Percentiles rank a stretch among this genome's conserved stretches.
phyloP scores from a whole-genome alignment of 2,113 vertebrate species.

The Cyprinodon brontotheroides region DNA sequence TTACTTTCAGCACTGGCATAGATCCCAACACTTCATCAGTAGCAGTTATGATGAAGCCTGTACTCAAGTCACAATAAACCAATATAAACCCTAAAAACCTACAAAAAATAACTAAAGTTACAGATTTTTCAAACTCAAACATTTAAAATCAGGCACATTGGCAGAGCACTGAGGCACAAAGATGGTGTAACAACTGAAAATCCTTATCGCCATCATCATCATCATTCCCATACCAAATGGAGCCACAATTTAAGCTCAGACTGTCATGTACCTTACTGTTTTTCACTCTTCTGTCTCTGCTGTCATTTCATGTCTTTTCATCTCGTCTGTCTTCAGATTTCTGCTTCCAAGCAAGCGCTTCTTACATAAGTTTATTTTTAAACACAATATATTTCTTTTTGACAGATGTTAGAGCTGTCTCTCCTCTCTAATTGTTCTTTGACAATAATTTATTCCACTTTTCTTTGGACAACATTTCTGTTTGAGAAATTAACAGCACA shows the following conservation, averaged over 20 bases:
- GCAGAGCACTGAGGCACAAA: constrained; percentile 17
- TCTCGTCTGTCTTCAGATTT: neutral
- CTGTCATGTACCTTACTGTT: neutral
- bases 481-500: too few species aligned
- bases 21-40: too few species aligned
- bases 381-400: neutral
- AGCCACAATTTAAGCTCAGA: constrained; percentile 14
- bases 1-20: neutral
- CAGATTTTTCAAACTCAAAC: constrained; percentile 6
- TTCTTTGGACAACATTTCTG: too few species aligned
- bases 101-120: neutral
- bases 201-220: constrained; percentile 42
- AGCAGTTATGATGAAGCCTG: too few species aligned
- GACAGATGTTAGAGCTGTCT: too few species aligned
- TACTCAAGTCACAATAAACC: too few species aligned
- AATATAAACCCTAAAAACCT: too few species aligned
- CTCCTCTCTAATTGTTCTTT: too few species aligned
- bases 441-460: too few species aligned
- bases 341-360: constrained; percentile 1
- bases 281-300: neutral
- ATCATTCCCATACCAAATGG: constrained; percentile 14
- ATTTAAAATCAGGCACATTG: constrained; percentile 36
- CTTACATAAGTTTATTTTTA: neutral
- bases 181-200: constrained; percentile 33
- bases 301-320: constrained; percentile 6